These are phyloP conservation scores for Aphaenogaster ashmeadi DNA, from an alignment of 1,140 invertebrate species.

Conservation along the genomic window DNA sequence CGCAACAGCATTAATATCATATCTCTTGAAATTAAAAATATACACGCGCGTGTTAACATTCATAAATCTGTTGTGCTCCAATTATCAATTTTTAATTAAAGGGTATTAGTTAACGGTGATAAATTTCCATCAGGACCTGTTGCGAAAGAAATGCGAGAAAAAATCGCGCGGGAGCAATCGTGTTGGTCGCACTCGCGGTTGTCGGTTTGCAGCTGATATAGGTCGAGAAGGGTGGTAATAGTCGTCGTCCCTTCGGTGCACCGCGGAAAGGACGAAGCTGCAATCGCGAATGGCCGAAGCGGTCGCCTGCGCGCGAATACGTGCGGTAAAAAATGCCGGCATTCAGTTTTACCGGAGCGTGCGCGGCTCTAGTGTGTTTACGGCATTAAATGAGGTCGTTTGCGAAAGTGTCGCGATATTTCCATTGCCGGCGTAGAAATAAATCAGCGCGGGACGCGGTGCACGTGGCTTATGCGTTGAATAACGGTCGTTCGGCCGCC, in stretches of 20 bases:
- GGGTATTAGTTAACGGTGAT: neutral
- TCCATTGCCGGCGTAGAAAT: slow-evolving; percentile 27
- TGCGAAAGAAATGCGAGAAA: neutral
- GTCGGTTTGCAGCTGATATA: neutral
- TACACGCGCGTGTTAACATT: slow-evolving; percentile 7
- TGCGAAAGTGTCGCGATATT: slow-evolving; percentile 60
- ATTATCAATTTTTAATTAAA: slow-evolving; percentile 54
- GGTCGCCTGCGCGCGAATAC: neutral
- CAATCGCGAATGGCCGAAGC: slow-evolving; percentile 20
- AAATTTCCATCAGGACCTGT: slow-evolving; percentile 10
- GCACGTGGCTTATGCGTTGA: slow-evolving; percentile 10
- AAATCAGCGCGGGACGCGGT: slow-evolving; percentile 31
- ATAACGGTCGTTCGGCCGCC: slow-evolving; percentile 12
- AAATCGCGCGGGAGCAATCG: neutral
- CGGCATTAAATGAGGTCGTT: slow-evolving; percentile 54
- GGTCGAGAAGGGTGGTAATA: neutral
- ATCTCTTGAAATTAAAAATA: slow-evolving; percentile 41
- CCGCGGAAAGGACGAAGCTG: neutral
- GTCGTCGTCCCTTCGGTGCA: neutral
- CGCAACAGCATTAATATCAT: slow-evolving; percentile 18
- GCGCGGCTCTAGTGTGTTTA: slow-evolving; percentile 15
- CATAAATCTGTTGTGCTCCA: slow-evolving; percentile 30
- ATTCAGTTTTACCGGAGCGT: slow-evolving; percentile 44
- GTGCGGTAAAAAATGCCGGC: slow-evolving; percentile 26
- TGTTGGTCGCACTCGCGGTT: neutral